Evolutionary conservation across 92 coral and sea anemone genomes (phyloP).

Genomic region (Palythoa grandis): DNA sequence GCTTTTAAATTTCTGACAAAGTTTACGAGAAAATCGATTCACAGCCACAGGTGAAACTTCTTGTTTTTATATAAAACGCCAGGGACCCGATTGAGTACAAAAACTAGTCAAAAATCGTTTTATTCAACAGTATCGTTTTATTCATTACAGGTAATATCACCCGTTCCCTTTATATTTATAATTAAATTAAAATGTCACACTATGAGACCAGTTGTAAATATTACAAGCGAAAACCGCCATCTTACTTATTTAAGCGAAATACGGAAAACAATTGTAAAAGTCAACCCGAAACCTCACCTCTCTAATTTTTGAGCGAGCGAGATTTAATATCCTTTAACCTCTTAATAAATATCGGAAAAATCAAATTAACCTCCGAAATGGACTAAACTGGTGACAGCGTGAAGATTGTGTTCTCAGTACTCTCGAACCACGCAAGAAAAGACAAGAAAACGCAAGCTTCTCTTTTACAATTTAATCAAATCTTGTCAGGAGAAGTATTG

Average conservation of each 20-base stretch:
- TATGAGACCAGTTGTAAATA: slow-evolving; percentile 38
- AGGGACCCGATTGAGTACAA: slow-evolving; percentile 28
- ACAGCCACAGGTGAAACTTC: slow-evolving; percentile 35
- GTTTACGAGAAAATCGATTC: background rate
- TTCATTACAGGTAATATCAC: slow-evolving; percentile 47
- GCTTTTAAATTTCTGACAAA: slow-evolving; percentile 8
- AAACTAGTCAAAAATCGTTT: slow-evolving; percentile 20
- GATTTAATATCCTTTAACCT: slow-evolving; percentile 64
- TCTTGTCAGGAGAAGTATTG: slow-evolving; percentile 49
- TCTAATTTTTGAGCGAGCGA: slow-evolving; percentile 44
- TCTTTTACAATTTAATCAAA: slow-evolving; percentile 91
- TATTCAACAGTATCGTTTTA: slow-evolving; percentile 48
- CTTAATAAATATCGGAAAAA: slow-evolving; percentile 68
- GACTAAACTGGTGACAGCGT: slow-evolving; percentile 39
- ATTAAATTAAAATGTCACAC: slow-evolving; percentile 44
- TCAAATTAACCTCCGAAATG: slow-evolving; percentile 71
- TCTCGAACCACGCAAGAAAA: slow-evolving; percentile 35
- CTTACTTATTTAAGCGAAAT: slow-evolving; percentile 30
- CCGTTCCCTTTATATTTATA: slow-evolving; percentile 44
- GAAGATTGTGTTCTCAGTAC: slow-evolving; percentile 32
- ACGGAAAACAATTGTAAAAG: slow-evolving; percentile 40
- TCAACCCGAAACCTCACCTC: slow-evolving; percentile 26
- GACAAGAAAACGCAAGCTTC: slow-evolving; percentile 20
- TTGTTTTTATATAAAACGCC: slow-evolving; percentile 34
- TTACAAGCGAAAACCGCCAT: slow-evolving; percentile 31